Evolutionary conservation across 2,113 vertebrate genomes (phyloP), one percentile per base, ranked within the genome.

Genomic region (Hydrolagus affinis): DNA sequence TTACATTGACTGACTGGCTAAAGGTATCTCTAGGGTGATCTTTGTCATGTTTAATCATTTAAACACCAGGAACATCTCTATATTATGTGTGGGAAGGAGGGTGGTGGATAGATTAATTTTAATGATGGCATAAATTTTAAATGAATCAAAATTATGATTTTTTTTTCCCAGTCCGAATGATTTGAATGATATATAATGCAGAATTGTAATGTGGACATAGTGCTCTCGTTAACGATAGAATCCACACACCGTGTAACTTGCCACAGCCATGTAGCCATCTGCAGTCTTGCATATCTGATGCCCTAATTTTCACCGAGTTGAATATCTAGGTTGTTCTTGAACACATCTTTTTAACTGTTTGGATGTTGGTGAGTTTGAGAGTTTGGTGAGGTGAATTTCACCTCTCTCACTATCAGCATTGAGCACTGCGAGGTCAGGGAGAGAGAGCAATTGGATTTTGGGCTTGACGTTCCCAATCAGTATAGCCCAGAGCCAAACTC

Each of bases 111-210:
- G 70, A 25, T 72, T 72, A 72, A 72, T 72, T 25, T 72, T 72
- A 72, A 72, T 72, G 70, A 72, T 25, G 28, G 70, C 23, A 72
- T 72, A 72, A 72, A 72, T 72, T 72, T 72, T 25, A 72, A 72
- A 30, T 72, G 23, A 28, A 11, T 72, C 70, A 25, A 72, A 72
- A 72, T 72, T 72, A 72, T 72, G 11, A 25, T 12, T 72, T 72
- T 44, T 44, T 69, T 72, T 72, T n/a, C n/a, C 70, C 25, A 28
- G 70, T 72, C 70, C 70, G 25, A 72, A 72, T 72, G 70, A 28
- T 30, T 72, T 28, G 14, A 72, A 28, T 72, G 70, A 72, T 72
- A 28, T 10, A 72, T 72, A 72, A 28, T 72, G 23, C 23, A 72
- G 28, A 72, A 72, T 71, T 25, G 0, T 23, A n/a, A 28, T n/a